These are phyloP conservation scores for Protophormia terraenovae DNA, from an alignment of 2,888 invertebrate genomes.

Conservation along the genomic window DNA sequence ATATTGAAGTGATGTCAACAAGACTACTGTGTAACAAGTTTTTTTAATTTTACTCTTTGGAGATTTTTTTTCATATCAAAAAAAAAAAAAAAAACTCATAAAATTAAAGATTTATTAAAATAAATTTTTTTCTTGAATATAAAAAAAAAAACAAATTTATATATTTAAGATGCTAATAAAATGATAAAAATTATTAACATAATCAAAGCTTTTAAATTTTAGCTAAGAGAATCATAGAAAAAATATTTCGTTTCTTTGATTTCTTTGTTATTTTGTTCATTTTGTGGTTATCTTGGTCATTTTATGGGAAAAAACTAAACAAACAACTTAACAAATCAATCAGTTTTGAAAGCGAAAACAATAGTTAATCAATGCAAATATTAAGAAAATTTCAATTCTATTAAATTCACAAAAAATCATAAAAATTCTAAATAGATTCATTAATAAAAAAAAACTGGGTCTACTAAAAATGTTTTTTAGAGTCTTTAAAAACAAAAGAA, in stretches of 20 bases:
- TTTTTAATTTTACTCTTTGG: background rate
- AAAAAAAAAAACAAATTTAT: constrained; percentile 28
- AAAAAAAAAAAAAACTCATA: constrained; percentile 43
- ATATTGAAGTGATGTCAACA: constrained; percentile 47
- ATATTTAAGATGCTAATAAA: constrained; percentile 39
- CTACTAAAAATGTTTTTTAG: background rate
- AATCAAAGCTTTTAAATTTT: constrained; percentile 18
- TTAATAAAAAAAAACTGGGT: background rate
- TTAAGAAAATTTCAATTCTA: background rate
- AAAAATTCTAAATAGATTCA: background rate
- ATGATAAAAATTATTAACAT: constrained; percentile 38
- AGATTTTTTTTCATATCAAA: background rate
- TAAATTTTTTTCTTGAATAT: background rate
- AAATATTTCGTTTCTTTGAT: background rate
- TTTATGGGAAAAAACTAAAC: background rate
- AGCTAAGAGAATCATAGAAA: background rate
- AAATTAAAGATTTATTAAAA: constrained; percentile 52
- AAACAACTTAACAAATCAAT: background rate
- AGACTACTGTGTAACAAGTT: constrained; percentile 63
- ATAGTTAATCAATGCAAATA: constrained; percentile 7
- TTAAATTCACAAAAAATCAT: background rate
- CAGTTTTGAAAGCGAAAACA: background rate
- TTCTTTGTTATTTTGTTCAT: background rate
- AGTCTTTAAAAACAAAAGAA: background rate
- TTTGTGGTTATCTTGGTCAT: background rate